Conservation (phyloP, 2,888 invertebrate genomes). For the Acronicta leporina region DNA sequence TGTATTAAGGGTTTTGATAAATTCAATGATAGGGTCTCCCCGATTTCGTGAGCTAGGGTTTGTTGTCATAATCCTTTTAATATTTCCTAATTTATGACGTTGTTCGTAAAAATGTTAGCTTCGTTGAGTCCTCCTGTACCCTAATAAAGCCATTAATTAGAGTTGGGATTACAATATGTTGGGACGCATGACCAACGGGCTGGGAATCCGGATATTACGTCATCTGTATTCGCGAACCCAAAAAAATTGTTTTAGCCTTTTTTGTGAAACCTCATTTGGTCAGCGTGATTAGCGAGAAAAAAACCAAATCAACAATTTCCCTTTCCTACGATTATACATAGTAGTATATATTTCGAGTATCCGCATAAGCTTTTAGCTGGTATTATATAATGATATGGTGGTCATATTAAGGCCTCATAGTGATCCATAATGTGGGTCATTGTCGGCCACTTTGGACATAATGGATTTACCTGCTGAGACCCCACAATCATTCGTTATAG, state of each 20-base stretch:
- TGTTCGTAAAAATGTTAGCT: constrained; percentile 39
- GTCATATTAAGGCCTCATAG: constrained; percentile 37
- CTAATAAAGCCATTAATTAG: constrained; percentile 50
- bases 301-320: neutral
- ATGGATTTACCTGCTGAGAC: constrained; percentile 55
- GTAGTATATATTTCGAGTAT: constrained; percentile 20
- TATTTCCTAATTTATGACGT: constrained; percentile 42
- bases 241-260: neutral
- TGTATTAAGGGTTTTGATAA: constrained; percentile 59
- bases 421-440: constrained; percentile 57
- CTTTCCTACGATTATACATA: neutral
- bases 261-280: neutral
- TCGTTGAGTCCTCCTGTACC: constrained; percentile 24
- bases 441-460: constrained; percentile 61
- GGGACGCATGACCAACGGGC: constrained; percentile 22
- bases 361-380: constrained; percentile 47
- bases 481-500: constrained; percentile 29
- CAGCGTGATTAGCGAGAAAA: neutral
- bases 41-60: constrained; percentile 44
- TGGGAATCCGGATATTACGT: constrained; percentile 35
- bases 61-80: constrained; percentile 51
- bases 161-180: constrained; percentile 37
- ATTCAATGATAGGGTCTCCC: constrained; percentile 54
- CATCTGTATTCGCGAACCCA: constrained; percentile 7
- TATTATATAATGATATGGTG: constrained; percentile 51